Percentiles rank a stretch among this genome's conserved stretches.
Conservation (phyloP, 2,888 invertebrate genomes). For the Acleris literana region DNA sequence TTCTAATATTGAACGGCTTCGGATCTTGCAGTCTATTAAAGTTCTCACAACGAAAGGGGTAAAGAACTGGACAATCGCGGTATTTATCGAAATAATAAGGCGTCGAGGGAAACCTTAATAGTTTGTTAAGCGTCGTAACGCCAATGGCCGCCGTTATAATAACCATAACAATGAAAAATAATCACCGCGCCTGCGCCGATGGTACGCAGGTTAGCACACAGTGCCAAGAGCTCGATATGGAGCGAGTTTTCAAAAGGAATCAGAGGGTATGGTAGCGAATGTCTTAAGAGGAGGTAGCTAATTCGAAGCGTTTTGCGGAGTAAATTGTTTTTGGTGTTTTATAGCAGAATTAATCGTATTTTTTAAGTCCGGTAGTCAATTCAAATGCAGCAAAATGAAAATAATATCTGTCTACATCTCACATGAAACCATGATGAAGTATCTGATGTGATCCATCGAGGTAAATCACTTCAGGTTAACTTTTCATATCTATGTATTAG, state of each 20-base stretch:
- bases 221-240: neutral
- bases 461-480: no score
- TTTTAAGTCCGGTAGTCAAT: no score
- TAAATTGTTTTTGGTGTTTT: no score
- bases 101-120: slow-evolving; percentile 72
- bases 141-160: slow-evolving; percentile 57
- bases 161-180: slow-evolving; percentile 81
- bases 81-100: slow-evolving; percentile 71
- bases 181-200: slow-evolving; percentile 52
- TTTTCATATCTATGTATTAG: no score
- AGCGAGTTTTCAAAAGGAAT: no score
- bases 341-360: no score
- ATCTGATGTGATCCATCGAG: no score
- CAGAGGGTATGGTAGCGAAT: no score
- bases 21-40: neutral
- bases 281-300: neutral
- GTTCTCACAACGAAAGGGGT: slow-evolving; percentile 37
- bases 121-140: slow-evolving; percentile 78
- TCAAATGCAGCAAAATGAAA: no score
- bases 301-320: neutral
- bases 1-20: no score
- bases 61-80: slow-evolving; percentile 53
- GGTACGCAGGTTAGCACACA: slow-evolving; percentile 3
- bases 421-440: no score
- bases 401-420: no score